Evolutionary conservation across 2,113 vertebrate genomes (phyloP), one percentile per base, ranked within the genome.

Genomic region (Lagopus muta): DNA sequence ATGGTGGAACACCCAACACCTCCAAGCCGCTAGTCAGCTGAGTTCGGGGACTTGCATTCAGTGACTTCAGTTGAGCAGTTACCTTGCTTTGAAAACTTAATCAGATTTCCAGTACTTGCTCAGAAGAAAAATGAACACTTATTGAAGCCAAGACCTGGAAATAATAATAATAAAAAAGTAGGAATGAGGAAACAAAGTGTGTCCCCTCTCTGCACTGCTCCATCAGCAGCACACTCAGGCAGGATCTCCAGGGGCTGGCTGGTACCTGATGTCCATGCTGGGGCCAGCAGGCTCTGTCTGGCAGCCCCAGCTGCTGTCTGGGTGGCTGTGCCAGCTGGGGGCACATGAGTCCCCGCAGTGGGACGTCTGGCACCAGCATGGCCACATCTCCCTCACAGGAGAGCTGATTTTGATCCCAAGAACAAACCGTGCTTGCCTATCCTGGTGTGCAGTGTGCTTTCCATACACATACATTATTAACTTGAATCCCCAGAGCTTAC

Each of bases 281-380:
- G 55, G 55, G 55, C 30, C 70, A 69, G 45, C 78, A 73, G 48
- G 74, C 86, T 60, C 64, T 64, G 69, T 75, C 47, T 77, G 78
- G 52, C 82, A 64, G 69, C 64, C 43, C 47, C 83, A 81, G 93
- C 90, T 90, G 83, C 52, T 75, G 83, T 66, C 73, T 82, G 73
- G 60, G 72, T 36, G 52, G 71, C 27, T 61, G 30, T 2, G 18
- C 66, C 55, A 42, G 54, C 54, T 48, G 80, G 28, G 13, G n/a
- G 54, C 87, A 58, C 75, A 34, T 16, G 5, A 42, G 34, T 8
- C 60, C 38, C 28, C 22, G 17, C 54, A 73, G 80, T 58, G n/a
- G 60, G 43, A 45, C 11, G 45, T 2, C 48, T 62, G 21, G 5
- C 5, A 42, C 65, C 91, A 84, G 60, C 90, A 65, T 38, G 58